Evolutionary conservation across 1,140 invertebrate species (phyloP), one percentile per base, ranked within the genome.

Genomic region (Dendroctonus valens): DNA sequence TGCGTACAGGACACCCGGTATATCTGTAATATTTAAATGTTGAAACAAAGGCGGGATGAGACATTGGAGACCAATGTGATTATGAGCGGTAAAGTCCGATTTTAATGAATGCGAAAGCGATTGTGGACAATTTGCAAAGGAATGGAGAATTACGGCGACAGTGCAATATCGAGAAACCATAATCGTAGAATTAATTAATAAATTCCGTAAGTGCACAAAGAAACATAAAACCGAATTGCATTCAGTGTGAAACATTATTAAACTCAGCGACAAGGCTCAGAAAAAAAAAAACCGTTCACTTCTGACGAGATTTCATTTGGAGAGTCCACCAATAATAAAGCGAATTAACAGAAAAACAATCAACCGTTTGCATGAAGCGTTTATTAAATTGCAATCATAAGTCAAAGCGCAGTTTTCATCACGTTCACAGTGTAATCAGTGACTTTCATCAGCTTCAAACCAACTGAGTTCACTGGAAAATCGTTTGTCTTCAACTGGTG

Each of bases 151-250:
- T 53, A 52, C 49, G 59, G 49, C 38, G 38, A 39, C 49, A 42
- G 49, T 40, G 42, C 60, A 63, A 63, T 54, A 54, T 63, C 60
- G 60, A 63, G 60, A 63, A 63, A 41, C 41, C 50, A 54, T 63
- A 63, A 63, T 63, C 60, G 60, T 63, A 63, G 60, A 63, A 63
- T 63, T 63, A 63, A 63, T 63, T 63, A 63, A 54, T 63, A 63
- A 63, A 63, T 63, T 63, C 60, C 60, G 60, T 63, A 44, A 63
- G 51, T 53, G 50, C 60, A 63, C 60, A 63, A 63, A 63, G 60
- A 54, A 63, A 63, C 60, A 63, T 63, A 63, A 63, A 63, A 63
- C 40, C 38, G 50, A 63, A 63, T 54, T 11, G 60, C 41, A 63
- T 53, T 63, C 60, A 63, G 60, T 53, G 60, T 63, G 60, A 63